Evolutionary conservation across 2,888 invertebrate genomes (phyloP), one percentile per base, ranked within the genome.

Genomic region (Branchellion lobata): DNA sequence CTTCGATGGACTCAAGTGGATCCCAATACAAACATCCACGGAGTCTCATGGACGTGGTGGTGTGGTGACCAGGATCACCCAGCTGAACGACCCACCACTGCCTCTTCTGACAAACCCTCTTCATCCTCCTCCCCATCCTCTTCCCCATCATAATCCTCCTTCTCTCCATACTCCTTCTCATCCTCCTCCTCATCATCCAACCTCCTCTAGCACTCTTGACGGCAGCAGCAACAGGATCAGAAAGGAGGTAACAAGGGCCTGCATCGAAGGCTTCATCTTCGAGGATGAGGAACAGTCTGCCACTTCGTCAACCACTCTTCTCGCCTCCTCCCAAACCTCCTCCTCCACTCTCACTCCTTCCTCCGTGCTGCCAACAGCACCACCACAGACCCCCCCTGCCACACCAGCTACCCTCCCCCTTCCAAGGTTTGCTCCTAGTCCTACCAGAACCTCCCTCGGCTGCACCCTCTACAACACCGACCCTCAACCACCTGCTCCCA

Each of bases 1-100:
- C n/a, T 77, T 77, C 65, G 77, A 77, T 65, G 77, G 77, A 1
- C 21, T 57, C 2, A 77, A 65, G 65, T 77, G 77, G 77, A 21
- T 61, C 1, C 57, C 77, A 0, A 29, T 61, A 8, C 61, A 57
- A 24, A n/a, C 61, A 8, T 57, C 61, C 5, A 24, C 21, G 21
- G n/a, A 57, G 3, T 3, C 21, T 14, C n/a, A n/a, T 5, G 21
- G 11, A 14, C 21, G 24, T 14, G n/a, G 3, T n/a, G 61, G 61
- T n/a, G 14, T 18, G 21, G 24, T 57, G 5, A n/a, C 5, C 5
- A 18, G n/a, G 5, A 14, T n/a, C 5, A 57, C 61, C 5, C 61
- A 57, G n/a, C 61, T 57, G 5, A 24, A 57, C 8, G 61, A 57
- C 3, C n/a, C n/a, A 5, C n/a, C 61, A 57, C 3, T 57, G 5